A percentile compares a stretch with the other conserved stretches of the same genome.
Conservation (phyloP, 2,888 invertebrate genomes). For the Zygogramma bicolorata region DNA sequence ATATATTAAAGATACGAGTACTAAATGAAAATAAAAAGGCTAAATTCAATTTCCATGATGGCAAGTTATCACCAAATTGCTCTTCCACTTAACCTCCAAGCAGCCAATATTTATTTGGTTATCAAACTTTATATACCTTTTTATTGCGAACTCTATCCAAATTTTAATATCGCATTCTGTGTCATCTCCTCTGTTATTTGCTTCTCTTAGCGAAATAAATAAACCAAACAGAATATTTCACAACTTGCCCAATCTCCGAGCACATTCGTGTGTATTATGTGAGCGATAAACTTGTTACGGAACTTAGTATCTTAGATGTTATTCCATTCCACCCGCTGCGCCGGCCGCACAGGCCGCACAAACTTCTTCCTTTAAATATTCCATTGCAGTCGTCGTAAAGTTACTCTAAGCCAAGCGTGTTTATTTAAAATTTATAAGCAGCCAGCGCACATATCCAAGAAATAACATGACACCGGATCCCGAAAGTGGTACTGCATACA, state of each 20-base stretch:
- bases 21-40: too few species aligned
- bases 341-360: not conserved
- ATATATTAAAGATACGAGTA: too few species aligned
- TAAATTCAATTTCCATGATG: too few species aligned
- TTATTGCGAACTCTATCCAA: too few species aligned
- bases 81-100: too few species aligned
- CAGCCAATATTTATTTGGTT: too few species aligned
- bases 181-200: not conserved
- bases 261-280: not conserved
- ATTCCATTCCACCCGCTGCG: too few species aligned
- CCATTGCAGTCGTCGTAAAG: slow-evolving; percentile 7
- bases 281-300: not conserved
- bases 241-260: not conserved
- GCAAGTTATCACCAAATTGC: too few species aligned
- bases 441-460: not conserved
- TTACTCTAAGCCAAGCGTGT: slow-evolving; percentile 1
- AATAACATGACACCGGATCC: not conserved
- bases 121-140: too few species aligned
- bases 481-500: not conserved
- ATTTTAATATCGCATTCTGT: too few species aligned
- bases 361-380: not conserved
- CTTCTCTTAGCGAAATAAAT: not conserved
- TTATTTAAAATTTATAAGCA: slow-evolving; percentile 16
- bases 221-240: not conserved
- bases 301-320: not conserved